Evolutionary conservation across 1,140 invertebrate genomes (phyloP).

Genomic region (Carposina sasakii): DNA sequence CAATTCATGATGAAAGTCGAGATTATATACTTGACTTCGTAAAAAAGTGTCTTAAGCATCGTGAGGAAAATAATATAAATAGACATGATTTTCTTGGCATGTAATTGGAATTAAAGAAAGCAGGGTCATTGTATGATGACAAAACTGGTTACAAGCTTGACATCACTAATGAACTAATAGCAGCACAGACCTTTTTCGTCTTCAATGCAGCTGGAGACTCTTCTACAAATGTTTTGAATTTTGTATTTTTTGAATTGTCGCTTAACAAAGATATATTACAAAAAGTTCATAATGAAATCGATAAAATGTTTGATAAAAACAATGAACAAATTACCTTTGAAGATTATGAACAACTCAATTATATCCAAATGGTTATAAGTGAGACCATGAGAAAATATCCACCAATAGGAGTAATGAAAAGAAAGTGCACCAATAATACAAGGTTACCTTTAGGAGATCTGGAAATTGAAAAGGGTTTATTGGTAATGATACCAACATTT

Average conservation of each 20-base stretch:
- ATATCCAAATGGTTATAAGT: conserved; percentile 65
- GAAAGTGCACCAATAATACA: conserved; percentile 59
- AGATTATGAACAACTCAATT: conserved; percentile 48
- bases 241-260: conserved; percentile 49
- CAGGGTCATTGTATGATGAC: conserved; percentile 27
- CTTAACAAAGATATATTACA: conserved; percentile 56
- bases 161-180: conserved; percentile 58
- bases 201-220: conserved; percentile 74
- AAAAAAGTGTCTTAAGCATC: conserved; percentile 23
- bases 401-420: conserved; percentile 51
- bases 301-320: conserved; percentile 33
- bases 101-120: conserved; percentile 30
- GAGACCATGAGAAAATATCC: conserved; percentile 69
- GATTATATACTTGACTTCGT: conserved; percentile 30
- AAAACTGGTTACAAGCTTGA: conserved; percentile 26
- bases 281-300: conserved; percentile 58
- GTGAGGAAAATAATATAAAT: conserved; percentile 19
- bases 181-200: conserved; percentile 71
- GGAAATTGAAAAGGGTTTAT: conserved; percentile 61
- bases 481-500: conserved; percentile 71
- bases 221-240: conserved; percentile 48
- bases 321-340: conserved; percentile 57
- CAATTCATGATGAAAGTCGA: conserved; percentile 30
- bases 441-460: conserved; percentile 54
- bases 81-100: conserved; percentile 37